A percentile compares a stretch with the other conserved stretches of the same genome.
Conservation (phyloP, 2,113 vertebrate species). For the Serinus canaria region DNA sequence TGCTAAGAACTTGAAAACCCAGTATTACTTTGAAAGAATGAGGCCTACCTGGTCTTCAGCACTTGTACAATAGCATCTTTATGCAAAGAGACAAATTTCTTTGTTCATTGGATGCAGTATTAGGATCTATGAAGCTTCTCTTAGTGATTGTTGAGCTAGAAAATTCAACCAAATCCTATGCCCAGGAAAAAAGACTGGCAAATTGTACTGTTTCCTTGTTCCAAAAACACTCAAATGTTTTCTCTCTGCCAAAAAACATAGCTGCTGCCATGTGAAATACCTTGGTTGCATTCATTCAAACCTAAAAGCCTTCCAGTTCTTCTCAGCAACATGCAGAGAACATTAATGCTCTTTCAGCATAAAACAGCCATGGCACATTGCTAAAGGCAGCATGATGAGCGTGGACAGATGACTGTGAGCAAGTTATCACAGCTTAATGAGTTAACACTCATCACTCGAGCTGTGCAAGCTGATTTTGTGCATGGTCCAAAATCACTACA, state of each 20-base stretch:
- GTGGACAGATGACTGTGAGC: slow-evolving; percentile 9
- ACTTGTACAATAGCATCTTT: background rate
- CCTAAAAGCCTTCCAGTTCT: slow-evolving; percentile 20
- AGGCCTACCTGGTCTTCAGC: background rate
- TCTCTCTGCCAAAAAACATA: background rate
- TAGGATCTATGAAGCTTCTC: background rate
- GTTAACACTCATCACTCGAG: background rate
- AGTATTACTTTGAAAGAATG: background rate
- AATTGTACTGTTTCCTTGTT: background rate
- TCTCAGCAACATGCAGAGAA: background rate
- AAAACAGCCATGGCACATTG: background rate
- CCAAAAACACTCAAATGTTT: background rate
- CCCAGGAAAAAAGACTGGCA: background rate
- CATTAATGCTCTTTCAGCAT: slow-evolving; percentile 1
- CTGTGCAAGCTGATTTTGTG: slow-evolving; percentile 16
- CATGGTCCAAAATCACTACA: slow-evolving; percentile 17
- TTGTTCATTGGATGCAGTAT: background rate
- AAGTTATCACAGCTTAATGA: slow-evolving; percentile 25
- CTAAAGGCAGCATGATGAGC: background rate
- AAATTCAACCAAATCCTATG: background rate
- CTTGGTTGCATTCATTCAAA: background rate
- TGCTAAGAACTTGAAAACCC: background rate
- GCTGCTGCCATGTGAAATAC: background rate
- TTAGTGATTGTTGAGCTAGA: background rate
- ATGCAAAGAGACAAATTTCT: background rate